These are phyloP conservation scores for Chalcosyrphus nemorum DNA, from an alignment of 2,888 invertebrate species.

Conservation along the genomic window DNA sequence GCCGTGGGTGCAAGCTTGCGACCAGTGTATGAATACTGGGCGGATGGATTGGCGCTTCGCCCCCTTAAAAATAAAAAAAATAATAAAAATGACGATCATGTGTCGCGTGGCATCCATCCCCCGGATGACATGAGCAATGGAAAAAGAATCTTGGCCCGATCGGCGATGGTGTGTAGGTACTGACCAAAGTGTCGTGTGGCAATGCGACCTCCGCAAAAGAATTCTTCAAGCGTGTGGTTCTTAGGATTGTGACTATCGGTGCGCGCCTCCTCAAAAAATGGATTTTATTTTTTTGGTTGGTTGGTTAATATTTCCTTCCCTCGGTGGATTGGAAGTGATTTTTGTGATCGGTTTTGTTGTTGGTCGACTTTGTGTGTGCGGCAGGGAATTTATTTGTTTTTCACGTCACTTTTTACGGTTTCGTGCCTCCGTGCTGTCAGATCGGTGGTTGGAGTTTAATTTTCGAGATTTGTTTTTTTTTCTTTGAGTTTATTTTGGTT, in stretches of 20 bases:
- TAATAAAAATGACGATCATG: conserved; percentile 58
- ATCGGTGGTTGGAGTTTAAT: conserved; percentile 65
- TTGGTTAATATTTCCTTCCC: conserved; percentile 36
- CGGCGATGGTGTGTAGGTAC: conserved; percentile 26
- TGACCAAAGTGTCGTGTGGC: conserved; percentile 58
- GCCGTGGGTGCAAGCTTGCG: conserved; percentile 60
- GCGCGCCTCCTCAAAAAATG: conserved; percentile 64
- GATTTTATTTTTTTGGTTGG: conserved; percentile 24
- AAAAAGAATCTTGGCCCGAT: conserved; percentile 46
- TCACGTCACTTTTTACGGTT: conserved; percentile 63
- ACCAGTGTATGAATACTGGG: conserved; percentile 47
- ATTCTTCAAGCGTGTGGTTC: conserved; percentile 31
- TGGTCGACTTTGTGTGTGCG: conserved; percentile 30
- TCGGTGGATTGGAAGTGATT: conserved; percentile 22
- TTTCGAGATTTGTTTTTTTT: conserved; percentile 42
- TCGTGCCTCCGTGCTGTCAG: conserved; percentile 65
- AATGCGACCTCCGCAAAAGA: conserved; percentile 64
- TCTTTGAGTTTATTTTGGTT: conserved; percentile 54
- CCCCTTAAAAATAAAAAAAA: too few relatives aligned
- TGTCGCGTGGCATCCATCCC: conserved; percentile 71
- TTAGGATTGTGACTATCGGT: conserved; percentile 29
- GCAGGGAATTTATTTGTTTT: conserved; percentile 66
- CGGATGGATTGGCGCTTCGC: conserved; percentile 59
- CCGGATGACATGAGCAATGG: conserved; percentile 42
- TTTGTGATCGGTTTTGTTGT: conserved; percentile 21